A percentile compares a stretch with the other conserved stretches of the same genome.
Evolutionary conservation across 2,113 vertebrate genomes (phyloP).

Genomic region (Noctilio leporinus): DNA sequence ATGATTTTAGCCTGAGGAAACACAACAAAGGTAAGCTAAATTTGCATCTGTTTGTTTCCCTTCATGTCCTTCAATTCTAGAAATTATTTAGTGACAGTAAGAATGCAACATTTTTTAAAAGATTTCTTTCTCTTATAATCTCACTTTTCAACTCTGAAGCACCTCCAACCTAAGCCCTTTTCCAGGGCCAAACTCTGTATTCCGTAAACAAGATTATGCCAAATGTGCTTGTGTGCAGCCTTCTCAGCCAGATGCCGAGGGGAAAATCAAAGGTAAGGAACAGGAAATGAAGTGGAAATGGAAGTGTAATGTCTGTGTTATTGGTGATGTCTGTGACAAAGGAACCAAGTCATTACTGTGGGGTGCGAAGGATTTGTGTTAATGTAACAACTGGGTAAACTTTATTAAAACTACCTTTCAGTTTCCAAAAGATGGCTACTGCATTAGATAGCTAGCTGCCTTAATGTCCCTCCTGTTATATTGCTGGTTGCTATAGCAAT

Average conservation of each 20-base stretch:
- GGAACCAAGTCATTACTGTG: background rate
- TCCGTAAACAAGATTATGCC: background rate
- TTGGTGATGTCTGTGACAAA: background rate
- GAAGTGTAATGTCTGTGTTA: conserved; percentile 37
- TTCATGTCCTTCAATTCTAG: conserved; percentile 15
- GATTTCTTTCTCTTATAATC: background rate
- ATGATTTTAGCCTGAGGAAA: background rate
- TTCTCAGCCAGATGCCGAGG: conserved; percentile 6
- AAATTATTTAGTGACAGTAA: background rate
- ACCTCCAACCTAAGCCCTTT: background rate
- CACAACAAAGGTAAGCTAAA: background rate
- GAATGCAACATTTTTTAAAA: conserved; percentile 24
- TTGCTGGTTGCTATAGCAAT: conserved; percentile 89
- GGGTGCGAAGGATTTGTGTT: conserved; percentile 41
- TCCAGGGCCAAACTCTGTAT: background rate
- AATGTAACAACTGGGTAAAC: conserved; percentile 65
- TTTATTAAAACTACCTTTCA: conserved; percentile 76
- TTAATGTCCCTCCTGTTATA: conserved; percentile 78
- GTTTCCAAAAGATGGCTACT: conserved; percentile 69
- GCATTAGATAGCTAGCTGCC: conserved; percentile 73
- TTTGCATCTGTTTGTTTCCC: background rate
- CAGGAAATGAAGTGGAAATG: conserved; percentile 47
- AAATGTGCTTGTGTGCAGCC: background rate
- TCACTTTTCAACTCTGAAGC: background rate
- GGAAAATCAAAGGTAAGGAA: conserved; percentile 36